Evolutionary conservation across 2,113 vertebrate genomes (phyloP).

Genomic region (Herpetotheres cachinnans): DNA sequence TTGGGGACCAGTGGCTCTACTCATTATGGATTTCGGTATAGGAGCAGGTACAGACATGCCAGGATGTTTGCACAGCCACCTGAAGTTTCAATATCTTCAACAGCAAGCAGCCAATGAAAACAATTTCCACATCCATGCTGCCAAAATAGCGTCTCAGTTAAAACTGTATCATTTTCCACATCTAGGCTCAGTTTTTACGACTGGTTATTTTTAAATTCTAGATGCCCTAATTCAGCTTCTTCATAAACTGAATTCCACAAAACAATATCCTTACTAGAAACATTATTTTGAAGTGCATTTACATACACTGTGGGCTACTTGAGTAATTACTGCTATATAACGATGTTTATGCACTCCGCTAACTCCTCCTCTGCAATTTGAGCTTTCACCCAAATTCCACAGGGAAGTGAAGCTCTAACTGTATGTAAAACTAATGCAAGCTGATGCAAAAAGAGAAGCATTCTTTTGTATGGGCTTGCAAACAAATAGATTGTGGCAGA

Average conservation of each 20-base stretch:
- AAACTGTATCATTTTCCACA: not conserved
- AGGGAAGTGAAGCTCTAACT: not conserved
- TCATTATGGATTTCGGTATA: not conserved
- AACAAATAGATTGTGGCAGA: not conserved
- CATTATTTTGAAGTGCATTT: not conserved
- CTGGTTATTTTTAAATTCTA: not conserved
- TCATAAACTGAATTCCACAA: not conserved
- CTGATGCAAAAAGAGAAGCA: not conserved
- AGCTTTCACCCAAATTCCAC: conserved; percentile 10
- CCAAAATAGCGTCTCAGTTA: not conserved
- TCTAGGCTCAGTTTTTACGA: not conserved
- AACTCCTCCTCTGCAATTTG: not conserved
- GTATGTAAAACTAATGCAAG: not conserved
- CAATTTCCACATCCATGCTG: not conserved
- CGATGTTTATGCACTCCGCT: not conserved
- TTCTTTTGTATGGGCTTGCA: not conserved
- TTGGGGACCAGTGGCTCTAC: not conserved
- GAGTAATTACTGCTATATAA: not conserved
- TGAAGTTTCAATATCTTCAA: not conserved
- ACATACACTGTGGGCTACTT: not conserved
- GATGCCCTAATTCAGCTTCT: not conserved
- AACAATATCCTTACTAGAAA: not conserved
- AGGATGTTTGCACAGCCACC: conserved; percentile 18
- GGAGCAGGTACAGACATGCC: not conserved
- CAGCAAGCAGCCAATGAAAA: not conserved